Conservation (phyloP, 2,113 vertebrate species). For the Orycteropus afer region DNA sequence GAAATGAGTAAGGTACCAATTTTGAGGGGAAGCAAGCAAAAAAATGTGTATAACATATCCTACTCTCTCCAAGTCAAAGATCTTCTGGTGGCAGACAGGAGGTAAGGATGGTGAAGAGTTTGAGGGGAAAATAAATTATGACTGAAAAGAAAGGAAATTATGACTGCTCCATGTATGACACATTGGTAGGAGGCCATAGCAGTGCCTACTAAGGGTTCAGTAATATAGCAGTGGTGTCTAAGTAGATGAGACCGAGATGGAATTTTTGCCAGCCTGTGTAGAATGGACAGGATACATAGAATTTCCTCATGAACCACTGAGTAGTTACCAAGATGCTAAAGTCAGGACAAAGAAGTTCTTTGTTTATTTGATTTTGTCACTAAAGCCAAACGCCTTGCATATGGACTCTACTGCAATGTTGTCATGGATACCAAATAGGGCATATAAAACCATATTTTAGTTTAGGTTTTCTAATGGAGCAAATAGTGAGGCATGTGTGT, state of each 20-base stretch:
- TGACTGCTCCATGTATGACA: rapidly evolving
- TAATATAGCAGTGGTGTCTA: neutral
- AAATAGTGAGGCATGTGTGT: neutral
- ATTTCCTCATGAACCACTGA: neutral
- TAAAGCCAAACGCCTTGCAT: neutral
- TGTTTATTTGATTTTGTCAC: neutral
- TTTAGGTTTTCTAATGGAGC: neutral
- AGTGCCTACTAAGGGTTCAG: neutral
- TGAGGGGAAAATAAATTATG: neutral
- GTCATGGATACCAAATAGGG: neutral
- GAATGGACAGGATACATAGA: neutral
- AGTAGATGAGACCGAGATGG: neutral
- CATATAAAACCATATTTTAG: neutral
- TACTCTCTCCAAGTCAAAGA: neutral
- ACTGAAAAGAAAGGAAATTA: neutral
- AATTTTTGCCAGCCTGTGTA: neutral
- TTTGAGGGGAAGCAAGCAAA: neutral
- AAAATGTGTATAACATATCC: rapidly evolving
- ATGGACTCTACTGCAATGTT: neutral
- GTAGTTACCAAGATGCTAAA: neutral
- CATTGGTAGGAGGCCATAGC: neutral
- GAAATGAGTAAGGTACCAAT: too few relatives aligned
- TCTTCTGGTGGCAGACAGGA: neutral
- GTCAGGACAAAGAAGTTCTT: neutral
- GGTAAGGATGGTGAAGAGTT: neutral